Base-by-base conservation (phyloP, 1,140 invertebrate genomes). In the Vanessa atalanta region DNA sequence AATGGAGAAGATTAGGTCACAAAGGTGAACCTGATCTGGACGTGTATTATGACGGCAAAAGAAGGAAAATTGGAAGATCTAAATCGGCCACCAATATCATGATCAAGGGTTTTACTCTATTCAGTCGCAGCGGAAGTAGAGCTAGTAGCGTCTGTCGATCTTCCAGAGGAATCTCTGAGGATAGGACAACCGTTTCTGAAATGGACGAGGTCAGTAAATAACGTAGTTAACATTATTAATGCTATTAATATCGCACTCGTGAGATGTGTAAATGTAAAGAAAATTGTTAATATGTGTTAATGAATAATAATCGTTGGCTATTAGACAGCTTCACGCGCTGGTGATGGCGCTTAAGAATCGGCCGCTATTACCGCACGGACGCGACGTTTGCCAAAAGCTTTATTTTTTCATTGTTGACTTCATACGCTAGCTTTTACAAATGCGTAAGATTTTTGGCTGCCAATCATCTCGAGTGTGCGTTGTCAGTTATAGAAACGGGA, bases 41-140 rank as follows among this genome's bases (percentile, higher is more conserved):
- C 48, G 80, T 83, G 73, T 88, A 89, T 77, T 89, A 87, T 50
- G 83, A 85, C 64, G 87, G 89, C 37, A 86, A 82, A 70, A 92
- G 91, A 72, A 91, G 87, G n/a, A 88, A 83, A 77, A 79, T 95
- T 23, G 94, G 94, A 9, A 94, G 95, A 77, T 96, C 95, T n/a
- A 94, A 94, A 47, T 96, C 96, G 70, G 95, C 95, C 0, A 96
- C 96, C 6, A 97, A 97, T 84, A 97, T 97, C 66, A 94, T 96
- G 94, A 96, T 97, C 57, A 96, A 95, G 81, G 96, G 96, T 0
- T 96, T 96, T 87, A 96, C 96, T 78, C 93, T 96, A 80, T 95
- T 94, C 79, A 96, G 95, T 81, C 94, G 95, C 60, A 90, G 91
- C 77, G 88, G 92, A 64, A 94, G 94, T 72, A 86, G 90, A 77